These are phyloP conservation scores for Zosterops hypoxanthus DNA, from an alignment of 2,113 vertebrate genomes.

Conservation along the genomic window DNA sequence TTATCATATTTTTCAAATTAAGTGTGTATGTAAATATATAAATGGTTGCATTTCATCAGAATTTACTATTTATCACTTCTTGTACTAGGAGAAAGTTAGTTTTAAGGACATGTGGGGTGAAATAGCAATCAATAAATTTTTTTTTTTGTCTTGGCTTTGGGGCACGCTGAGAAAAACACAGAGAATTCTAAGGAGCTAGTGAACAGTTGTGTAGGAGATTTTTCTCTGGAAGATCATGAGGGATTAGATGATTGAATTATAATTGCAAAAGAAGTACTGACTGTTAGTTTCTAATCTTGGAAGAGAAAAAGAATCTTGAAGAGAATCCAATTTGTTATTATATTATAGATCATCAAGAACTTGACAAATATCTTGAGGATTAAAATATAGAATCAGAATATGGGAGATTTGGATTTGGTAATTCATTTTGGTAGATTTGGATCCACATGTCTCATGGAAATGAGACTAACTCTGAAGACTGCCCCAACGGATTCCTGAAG, in stretches of 20 bases:
- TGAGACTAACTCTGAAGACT: not conserved
- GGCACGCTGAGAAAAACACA: not conserved
- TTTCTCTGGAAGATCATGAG: constrained; percentile 27
- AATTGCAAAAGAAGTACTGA: constrained; percentile 50
- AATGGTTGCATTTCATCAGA: not conserved
- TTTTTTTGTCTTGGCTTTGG: not conserved
- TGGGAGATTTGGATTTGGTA: not conserved
- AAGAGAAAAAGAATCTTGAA: constrained; percentile 20
- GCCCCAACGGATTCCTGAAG: not conserved
- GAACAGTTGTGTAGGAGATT: not conserved
- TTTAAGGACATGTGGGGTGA: not conserved
- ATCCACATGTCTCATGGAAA: not conserved
- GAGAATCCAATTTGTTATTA: constrained; percentile 10
- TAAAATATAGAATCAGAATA: not conserved
- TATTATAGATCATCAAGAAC: constrained; percentile 2
- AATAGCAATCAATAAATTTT: constrained; percentile 3
- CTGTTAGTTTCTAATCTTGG: constrained; percentile 27
- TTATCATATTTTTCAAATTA: not conserved
- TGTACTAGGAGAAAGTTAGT: constrained; percentile 1
- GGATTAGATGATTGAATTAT: constrained; percentile 47
- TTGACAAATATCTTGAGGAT: not conserved
- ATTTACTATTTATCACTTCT: not conserved
- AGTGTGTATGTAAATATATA: not conserved
- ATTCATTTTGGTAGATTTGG: not conserved
- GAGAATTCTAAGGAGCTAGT: constrained; percentile 10